A percentile compares a stretch with the other conserved stretches of the same genome.
Conservation (phyloP, 2,888 invertebrate genomes). For the Saturnia japonica region DNA sequence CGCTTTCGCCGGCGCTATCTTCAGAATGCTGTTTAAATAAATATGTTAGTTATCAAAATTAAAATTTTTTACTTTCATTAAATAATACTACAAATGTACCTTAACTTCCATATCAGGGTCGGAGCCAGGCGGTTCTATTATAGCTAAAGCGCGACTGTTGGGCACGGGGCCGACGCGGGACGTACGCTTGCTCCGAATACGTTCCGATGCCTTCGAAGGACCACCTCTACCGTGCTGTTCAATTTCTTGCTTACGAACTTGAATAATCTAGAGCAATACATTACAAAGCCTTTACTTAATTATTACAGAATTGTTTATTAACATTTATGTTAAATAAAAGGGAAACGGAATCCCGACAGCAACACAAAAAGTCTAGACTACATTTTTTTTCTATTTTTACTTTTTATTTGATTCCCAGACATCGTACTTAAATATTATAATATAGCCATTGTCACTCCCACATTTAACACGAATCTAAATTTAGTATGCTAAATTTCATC, state of each 20-base stretch:
- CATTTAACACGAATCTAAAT: no score
- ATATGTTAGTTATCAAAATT: neutral
- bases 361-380: no score
- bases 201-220: conserved; percentile 85
- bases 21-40: conserved; percentile 68
- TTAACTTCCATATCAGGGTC: conserved; percentile 80
- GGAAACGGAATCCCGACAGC: no score
- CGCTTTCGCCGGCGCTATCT: conserved; percentile 82
- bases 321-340: no score
- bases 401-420: no score
- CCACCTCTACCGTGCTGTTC: conserved; percentile 84
- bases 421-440: no score
- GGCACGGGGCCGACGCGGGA: conserved; percentile 68
- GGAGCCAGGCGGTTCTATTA: conserved; percentile 84
- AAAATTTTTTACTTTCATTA: neutral
- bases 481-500: no score
- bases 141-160: conserved; percentile 64
- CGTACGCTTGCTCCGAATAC: conserved; percentile 84
- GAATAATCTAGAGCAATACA: conserved; percentile 75
- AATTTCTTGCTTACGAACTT: conserved; percentile 86
- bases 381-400: no score
- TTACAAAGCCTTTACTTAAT: neutral
- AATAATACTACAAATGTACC: conserved; percentile 37
- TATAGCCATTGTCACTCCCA: no score
- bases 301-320: no score